Conservation (phyloP, 2,113 vertebrate genomes). For the Glaucidium brasilianum region DNA sequence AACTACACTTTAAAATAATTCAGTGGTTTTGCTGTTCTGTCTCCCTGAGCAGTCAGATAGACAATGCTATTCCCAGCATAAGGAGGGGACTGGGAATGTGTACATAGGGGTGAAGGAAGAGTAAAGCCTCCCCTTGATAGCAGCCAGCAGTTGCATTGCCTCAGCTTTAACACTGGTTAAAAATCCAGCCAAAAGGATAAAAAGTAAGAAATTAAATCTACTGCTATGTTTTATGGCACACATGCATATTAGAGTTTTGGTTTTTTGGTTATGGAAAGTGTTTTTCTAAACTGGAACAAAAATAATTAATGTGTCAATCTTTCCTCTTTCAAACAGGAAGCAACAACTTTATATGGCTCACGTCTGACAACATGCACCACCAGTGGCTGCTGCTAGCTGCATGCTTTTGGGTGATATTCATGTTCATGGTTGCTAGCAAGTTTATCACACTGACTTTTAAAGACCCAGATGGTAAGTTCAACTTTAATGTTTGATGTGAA, state of each 20-base stretch:
- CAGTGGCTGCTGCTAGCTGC: conserved; percentile 93
- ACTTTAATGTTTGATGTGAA: not conserved
- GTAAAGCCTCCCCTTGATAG: not conserved
- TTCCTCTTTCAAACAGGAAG: conserved; percentile 65
- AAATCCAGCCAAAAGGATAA: not conserved
- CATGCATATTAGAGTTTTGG: not conserved
- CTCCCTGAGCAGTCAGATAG: not conserved
- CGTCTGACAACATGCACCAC: conserved; percentile 88
- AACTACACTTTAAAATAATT: not conserved
- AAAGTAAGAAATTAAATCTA: not conserved
- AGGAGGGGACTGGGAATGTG: not conserved
- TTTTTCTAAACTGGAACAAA: not conserved
- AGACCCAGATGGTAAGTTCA: conserved; percentile 82
- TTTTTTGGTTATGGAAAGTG: not conserved
- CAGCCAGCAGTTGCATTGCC: not conserved
- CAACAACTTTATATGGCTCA: conserved; percentile 64
- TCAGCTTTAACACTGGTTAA: not conserved
- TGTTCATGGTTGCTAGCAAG: conserved; percentile 94
- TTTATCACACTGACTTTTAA: conserved; percentile 89
- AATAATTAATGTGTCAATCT: not conserved
- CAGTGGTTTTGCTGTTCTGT: fast-evolving
- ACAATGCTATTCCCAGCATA: not conserved
- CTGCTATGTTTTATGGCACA: not conserved
- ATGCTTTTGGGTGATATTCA: conserved; percentile 96
- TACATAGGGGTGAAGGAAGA: not conserved